Base-by-base conservation (phyloP, 2,888 invertebrate species). In the Balanococcus diminutus region DNA sequence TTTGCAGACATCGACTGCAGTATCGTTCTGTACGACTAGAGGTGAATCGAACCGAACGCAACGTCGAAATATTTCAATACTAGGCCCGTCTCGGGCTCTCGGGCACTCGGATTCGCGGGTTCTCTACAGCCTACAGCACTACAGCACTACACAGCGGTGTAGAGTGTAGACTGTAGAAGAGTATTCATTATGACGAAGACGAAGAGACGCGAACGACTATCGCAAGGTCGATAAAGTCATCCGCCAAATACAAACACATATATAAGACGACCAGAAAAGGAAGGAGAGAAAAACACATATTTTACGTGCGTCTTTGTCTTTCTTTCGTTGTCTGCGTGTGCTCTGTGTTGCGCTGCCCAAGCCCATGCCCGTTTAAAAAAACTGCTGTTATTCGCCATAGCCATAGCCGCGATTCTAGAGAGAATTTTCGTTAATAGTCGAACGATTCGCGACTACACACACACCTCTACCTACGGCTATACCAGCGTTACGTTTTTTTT, bases 181-280 rank as follows among this genome's bases (percentile, higher is more conserved):
- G n/a, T 22, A 56, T 56, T 56, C 56, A 22, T 56, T 56, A 56
- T 56, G 56, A 56, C 56, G 56, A 56, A 56, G 56, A 56, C 56
- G 56, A 56, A 56, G 56, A 56, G 56, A 56, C 56, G 42, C 42
- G 56, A 56, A 56, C 56, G 56, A 56, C 56, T 56, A 56, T 56
- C 56, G 56, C 56, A 56, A 56, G 56, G 56, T 56, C 56, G 56
- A 56, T 56, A 56, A 56, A 56, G 56, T 56, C 56, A 56, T 56
- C 56, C 56, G 56, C 56, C 56, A 56, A 56, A 56, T 56, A 56
- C 19, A 22, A 56, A 42, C 42, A 6, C 42, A 14, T 11, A 14
- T 42, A 4, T 42, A 9, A 42, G 8, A 56, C n/a, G n/a, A 22
- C 56, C 22, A 56, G 5, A 19, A 56, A 11, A 8, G 19, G 22